phyloP scores from a whole-genome alignment of 2,888 invertebrate species.

The Bhutanitis thaidina region DNA sequence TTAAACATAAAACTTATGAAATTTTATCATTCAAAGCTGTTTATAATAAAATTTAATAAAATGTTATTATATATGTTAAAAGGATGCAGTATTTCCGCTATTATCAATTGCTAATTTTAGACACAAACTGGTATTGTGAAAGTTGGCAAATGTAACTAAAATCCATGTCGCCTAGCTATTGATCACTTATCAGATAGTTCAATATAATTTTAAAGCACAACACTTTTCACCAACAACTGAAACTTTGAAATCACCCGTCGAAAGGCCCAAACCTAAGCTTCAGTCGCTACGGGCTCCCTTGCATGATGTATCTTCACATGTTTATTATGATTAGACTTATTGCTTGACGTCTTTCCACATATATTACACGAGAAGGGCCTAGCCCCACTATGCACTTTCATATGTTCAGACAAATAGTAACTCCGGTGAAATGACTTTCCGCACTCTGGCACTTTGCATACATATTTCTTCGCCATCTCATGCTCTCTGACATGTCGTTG shows the following conservation, averaged over 20 bases:
- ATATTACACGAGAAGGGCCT: conserved; percentile 91
- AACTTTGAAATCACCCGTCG: background rate
- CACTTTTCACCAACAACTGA: conserved; percentile 13
- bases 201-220: background rate
- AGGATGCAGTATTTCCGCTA: too few relatives aligned
- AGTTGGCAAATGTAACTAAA: too few relatives aligned
- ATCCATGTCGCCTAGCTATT: background rate
- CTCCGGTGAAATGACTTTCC: conserved; percentile 92
- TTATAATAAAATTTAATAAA: too few relatives aligned
- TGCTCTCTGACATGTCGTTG: conserved; percentile 91
- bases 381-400: conserved; percentile 90
- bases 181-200: background rate
- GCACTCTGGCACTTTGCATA: conserved; percentile 86
- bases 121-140: too few relatives aligned
- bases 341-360: conserved; percentile 93
- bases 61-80: too few relatives aligned
- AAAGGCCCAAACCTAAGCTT: conserved; percentile 73
- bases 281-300: conserved; percentile 91
- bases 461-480: conserved; percentile 88
- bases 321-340: conserved; percentile 94
- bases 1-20: too few relatives aligned
- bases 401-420: conserved; percentile 92
- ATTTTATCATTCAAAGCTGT: too few relatives aligned
- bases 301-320: conserved; percentile 94
- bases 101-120: too few relatives aligned